Evolutionary conservation across 2,797 vertebrate genomes (phyloP).

Genomic region (Pristis pectinata): DNA sequence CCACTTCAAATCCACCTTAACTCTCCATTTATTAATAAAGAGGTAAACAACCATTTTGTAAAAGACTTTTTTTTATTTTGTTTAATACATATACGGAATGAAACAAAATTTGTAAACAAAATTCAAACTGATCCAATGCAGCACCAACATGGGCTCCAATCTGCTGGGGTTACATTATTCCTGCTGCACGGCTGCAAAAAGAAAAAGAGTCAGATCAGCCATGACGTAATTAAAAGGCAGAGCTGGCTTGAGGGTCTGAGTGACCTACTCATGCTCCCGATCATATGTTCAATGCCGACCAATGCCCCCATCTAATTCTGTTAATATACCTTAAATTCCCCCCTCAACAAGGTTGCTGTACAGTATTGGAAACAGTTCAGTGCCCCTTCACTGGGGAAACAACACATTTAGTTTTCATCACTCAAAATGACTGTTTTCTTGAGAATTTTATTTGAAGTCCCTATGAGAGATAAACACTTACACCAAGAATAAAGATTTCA

Average conservation of each 20-base stretch:
- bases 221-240: no score
- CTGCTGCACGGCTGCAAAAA: background rate
- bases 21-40: background rate
- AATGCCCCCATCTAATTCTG: background rate
- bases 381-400: background rate
- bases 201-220: background rate
- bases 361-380: background rate
- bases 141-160: background rate
- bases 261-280: no score
- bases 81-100: slow-evolving; percentile 17
- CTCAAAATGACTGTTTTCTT: background rate
- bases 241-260: no score
- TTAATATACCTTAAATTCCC: background rate
- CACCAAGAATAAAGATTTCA: background rate
- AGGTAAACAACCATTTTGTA: slow-evolving; percentile 11
- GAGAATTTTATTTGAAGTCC: background rate
- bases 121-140: background rate
- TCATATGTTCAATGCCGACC: background rate
- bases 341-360: background rate
- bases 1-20: background rate
- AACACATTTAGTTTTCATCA: background rate
- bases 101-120: slow-evolving; percentile 23
- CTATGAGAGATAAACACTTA: background rate
- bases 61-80: background rate
- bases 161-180: background rate